Percentiles rank a stretch among this genome's conserved stretches.
Conservation (phyloP, 2,888 invertebrate genomes). For the Lucinisca nassula region DNA sequence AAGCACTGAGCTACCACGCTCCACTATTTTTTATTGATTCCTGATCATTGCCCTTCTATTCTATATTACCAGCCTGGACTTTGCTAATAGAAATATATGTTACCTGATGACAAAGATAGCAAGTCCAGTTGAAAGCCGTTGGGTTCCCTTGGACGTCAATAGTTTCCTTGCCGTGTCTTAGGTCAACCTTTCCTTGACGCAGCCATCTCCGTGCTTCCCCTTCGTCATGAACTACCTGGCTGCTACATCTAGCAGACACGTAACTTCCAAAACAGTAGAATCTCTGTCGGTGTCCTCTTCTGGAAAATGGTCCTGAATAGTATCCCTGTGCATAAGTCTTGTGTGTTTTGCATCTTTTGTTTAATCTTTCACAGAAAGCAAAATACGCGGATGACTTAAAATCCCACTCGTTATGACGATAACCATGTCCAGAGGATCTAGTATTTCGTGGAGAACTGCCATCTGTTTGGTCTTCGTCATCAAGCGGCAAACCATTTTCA, state of each 20-base stretch:
- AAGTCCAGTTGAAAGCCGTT: constrained; percentile 48
- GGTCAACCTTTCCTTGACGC: constrained; percentile 36
- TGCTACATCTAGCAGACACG: no score
- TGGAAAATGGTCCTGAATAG: background rate
- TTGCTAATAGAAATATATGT: no score
- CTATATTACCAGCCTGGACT: no score
- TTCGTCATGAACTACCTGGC: background rate
- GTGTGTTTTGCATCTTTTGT: background rate
- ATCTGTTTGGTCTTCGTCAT: constrained; percentile 10
- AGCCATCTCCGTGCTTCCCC: constrained; percentile 34
- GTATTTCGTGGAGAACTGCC: background rate
- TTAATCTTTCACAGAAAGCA: background rate
- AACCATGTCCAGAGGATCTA: background rate
- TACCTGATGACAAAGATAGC: constrained; percentile 54
- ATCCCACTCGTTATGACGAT: background rate
- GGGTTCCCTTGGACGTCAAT: background rate
- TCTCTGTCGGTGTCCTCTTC: background rate
- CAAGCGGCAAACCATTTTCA: constrained; percentile 31
- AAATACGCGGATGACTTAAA: background rate
- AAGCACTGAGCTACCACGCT: no score
- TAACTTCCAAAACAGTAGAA: background rate
- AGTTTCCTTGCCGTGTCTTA: constrained; percentile 1
- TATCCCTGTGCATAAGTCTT: background rate
- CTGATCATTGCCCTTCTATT: no score
- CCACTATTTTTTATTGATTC: no score